Percentiles rank a stretch among this genome's conserved stretches.
These are phyloP conservation scores for Neodiprion virginianus DNA, from an alignment of 1,140 invertebrate genomes.

Conservation along the genomic window DNA sequence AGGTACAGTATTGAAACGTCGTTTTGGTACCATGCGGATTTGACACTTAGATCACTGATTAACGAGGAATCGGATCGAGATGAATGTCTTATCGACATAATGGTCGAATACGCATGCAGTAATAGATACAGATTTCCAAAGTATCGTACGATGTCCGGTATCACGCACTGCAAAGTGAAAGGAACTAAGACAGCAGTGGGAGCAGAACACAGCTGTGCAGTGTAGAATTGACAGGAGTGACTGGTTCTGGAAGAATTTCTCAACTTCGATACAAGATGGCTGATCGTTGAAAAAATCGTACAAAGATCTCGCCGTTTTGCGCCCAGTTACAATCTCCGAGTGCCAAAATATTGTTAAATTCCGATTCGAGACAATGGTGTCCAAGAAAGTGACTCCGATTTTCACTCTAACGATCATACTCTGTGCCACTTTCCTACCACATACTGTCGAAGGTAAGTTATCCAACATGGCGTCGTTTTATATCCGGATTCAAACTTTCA, in stretches of 20 bases:
- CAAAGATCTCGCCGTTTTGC: not conserved
- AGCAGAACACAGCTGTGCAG: not conserved
- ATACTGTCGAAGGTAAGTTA: slow-evolving; percentile 6
- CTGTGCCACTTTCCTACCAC: not conserved
- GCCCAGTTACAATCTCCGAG: not conserved
- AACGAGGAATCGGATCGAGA: too few species aligned
- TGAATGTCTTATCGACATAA: too few species aligned
- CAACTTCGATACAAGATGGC: slow-evolving; percentile 46
- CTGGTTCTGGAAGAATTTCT: not conserved
- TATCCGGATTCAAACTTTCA: not conserved
- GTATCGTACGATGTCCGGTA: too few species aligned
- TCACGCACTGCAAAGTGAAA: not conserved
- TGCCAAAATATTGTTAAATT: not conserved
- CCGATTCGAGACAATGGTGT: not conserved
- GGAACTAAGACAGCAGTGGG: not conserved
- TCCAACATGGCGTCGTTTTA: not conserved
- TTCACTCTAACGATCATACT: not conserved
- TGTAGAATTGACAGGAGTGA: not conserved
- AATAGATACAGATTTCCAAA: too few species aligned
- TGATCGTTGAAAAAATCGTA: slow-evolving; percentile 29
- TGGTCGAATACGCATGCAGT: too few species aligned
- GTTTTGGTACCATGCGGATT: too few species aligned
- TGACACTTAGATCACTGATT: too few species aligned
- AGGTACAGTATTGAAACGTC: too few species aligned
- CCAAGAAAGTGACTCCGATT: not conserved